A percentile compares a stretch with the other conserved stretches of the same genome.
These are phyloP conservation scores for Diaphora mendica DNA, from an alignment of 2,888 invertebrate species.

Conservation along the genomic window DNA sequence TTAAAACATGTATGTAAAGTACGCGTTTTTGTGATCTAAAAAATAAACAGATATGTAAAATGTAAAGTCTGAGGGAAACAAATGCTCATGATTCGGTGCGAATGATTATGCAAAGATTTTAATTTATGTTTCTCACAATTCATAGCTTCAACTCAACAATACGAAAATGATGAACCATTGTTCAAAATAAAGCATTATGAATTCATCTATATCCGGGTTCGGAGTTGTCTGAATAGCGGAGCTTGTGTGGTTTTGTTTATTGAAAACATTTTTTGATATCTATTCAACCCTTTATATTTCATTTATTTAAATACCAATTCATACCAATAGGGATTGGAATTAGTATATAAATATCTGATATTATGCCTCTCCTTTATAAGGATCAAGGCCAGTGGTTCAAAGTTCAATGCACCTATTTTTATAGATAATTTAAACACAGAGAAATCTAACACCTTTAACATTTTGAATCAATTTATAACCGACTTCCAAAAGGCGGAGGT, in stretches of 20 bases:
- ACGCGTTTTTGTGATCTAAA: no score
- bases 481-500: no score
- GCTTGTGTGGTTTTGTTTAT: background rate
- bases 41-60: background rate
- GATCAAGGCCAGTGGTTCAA: background rate
- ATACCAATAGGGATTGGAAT: background rate
- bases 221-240: background rate
- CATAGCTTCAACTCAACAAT: slow-evolving; percentile 6
- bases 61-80: background rate
- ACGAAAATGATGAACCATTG: slow-evolving; percentile 17
- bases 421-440: no score
- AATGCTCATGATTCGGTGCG: background rate
- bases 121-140: background rate
- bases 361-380: no score
- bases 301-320: background rate
- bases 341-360: no score
- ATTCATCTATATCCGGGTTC: slow-evolving; percentile 10
- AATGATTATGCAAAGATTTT: slow-evolving; percentile 4
- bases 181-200: slow-evolving; percentile 13
- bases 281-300: background rate
- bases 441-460: no score
- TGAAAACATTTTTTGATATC: background rate
- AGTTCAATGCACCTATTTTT: no score
- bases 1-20: no score
- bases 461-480: no score